A percentile compares a stretch with the other conserved stretches of the same genome.
These are phyloP conservation scores for Scophthalmus maximus DNA, from an alignment of 2,113 vertebrate genomes.

Conservation along the genomic window DNA sequence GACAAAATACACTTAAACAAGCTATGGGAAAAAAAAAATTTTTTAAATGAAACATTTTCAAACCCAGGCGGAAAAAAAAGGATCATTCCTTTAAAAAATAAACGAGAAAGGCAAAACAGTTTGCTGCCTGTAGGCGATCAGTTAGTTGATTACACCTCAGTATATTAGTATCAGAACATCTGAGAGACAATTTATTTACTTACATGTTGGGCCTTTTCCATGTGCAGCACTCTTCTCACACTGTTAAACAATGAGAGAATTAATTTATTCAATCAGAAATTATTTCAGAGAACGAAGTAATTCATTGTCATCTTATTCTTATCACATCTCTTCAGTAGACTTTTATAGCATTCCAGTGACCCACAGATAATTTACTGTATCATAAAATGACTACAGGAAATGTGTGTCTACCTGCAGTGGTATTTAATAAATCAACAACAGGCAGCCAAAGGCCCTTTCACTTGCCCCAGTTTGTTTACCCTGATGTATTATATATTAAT, in stretches of 20 bases:
- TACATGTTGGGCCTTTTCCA: conserved; percentile 78
- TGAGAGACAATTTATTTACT: conserved; percentile 65
- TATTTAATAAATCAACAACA: background rate
- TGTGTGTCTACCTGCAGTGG: no score
- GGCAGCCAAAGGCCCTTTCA: background rate
- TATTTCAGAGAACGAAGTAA: background rate
- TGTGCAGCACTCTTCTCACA: conserved; percentile 82
- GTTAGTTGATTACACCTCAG: background rate
- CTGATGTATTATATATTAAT: background rate
- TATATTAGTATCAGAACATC: background rate
- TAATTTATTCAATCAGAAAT: background rate
- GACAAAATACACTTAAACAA: background rate
- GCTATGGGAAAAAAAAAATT: no score
- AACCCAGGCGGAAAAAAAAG: no score
- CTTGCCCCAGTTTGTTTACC: background rate
- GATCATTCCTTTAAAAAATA: no score
- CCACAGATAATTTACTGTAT: background rate
- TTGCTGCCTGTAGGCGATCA: background rate
- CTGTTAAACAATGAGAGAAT: conserved; percentile 77
- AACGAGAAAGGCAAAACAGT: background rate
- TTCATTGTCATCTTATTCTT: background rate
- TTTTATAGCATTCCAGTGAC: background rate
- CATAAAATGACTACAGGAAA: background rate
- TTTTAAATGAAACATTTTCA: no score
- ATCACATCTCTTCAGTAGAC: background rate